Base-by-base conservation (phyloP, 2,888 invertebrate species). In the Malachius bipustulatus region DNA sequence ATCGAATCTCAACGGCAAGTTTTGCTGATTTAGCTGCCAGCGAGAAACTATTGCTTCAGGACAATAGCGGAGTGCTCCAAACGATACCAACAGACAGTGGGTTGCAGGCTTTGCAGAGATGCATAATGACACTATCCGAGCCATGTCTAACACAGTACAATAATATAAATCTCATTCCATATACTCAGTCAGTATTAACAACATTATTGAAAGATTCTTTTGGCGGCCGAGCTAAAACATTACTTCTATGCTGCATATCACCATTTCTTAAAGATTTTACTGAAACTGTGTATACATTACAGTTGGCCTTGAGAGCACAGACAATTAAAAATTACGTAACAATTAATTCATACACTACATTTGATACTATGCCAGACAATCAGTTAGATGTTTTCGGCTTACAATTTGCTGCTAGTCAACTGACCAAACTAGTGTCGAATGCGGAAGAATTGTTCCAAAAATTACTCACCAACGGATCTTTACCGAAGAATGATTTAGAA, bases 361-460 rank as follows among this genome's bases (percentile, higher is more conserved):
- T 54, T 33, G 55, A 56, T 15, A 50, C 50, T 26, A 41, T 45
- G 11, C 50, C 50, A 37, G 60, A 61, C 24, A 59, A 56, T 41
- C n/a, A n/a, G n/a, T 47, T 51, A 3, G 70, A 71, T 50, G 56
- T 67, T 26, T 82, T 83, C 55, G 80, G 82, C 26, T 60, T 85
- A 36, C 82, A 84, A 58, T 85, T 87, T 66, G 84, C 85, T 9
- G 82, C 84, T 9, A 69, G 78, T 38, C 87, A 87, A 48, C 78
- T 84, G 75, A 73, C 82, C 14, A 84, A 84, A 57, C 59, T 88
- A 40, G 84, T 87, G 4, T 72, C 80, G 3, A 85, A 85, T 66
- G 87, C 87, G 2, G 87, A 87, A 56, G 81, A 82, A 13, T 61
- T 88, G n/a, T 82, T 82, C 60, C 75, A 79, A 60, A 81, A 73